phyloP scores from a whole-genome alignment of 2,888 invertebrate species.

The Muschampia plurimacula region DNA sequence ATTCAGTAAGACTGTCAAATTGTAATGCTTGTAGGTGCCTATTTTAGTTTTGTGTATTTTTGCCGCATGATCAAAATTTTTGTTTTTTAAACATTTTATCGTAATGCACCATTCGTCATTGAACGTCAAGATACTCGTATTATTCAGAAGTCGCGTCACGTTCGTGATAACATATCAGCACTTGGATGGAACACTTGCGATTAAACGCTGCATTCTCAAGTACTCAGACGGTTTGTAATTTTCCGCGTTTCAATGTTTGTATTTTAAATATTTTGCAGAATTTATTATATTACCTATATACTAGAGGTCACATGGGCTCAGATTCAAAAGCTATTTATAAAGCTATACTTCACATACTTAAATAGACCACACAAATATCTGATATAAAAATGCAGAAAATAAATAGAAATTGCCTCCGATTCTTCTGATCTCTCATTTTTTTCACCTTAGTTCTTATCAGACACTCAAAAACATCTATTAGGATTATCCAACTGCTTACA shows the following conservation, averaged over 20 bases:
- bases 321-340: too few relatives aligned
- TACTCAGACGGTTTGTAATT: conserved; percentile 41
- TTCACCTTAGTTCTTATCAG: too few relatives aligned
- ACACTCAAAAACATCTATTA: too few relatives aligned
- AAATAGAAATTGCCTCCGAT: too few relatives aligned
- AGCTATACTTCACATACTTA: too few relatives aligned
- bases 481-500: too few relatives aligned
- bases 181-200: conserved; percentile 44
- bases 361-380: too few relatives aligned
- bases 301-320: too few relatives aligned
- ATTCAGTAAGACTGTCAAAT: not conserved
- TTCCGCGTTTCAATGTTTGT: conserved; percentile 36
- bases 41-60: not conserved
- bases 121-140: conserved; percentile 45
- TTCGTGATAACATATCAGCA: conserved; percentile 50
- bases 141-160: conserved; percentile 48
- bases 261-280: not conserved
- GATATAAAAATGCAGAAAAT: too few relatives aligned
- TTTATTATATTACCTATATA: too few relatives aligned
- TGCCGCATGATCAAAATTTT: not conserved
- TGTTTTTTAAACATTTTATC: conserved; percentile 9
- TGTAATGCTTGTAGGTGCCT: not conserved
- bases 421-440: too few relatives aligned
- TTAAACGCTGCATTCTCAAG: conserved; percentile 41
- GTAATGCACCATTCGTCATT: conserved; percentile 41